Base-by-base conservation (phyloP, 2,113 vertebrate species). In the Cygnus atratus region DNA sequence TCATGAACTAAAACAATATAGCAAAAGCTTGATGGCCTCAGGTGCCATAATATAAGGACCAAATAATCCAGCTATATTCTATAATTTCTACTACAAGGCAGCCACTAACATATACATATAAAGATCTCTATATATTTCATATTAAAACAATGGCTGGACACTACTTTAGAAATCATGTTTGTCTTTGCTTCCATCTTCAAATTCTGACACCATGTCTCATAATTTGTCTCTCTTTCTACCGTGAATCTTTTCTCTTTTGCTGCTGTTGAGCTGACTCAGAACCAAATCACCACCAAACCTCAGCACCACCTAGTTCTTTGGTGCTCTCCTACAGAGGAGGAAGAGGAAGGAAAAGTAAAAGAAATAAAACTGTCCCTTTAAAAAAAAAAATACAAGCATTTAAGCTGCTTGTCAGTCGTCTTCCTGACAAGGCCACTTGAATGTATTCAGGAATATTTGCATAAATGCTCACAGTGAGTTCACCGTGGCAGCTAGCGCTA, bases 401-500 rank as follows among this genome's bases (percentile, higher is more conserved):
- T 97, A 97, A 97, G 96, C 94, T 97, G 94, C 97, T 97, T 97
- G 97, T 98, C 98, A 98, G 97, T 91, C 6, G 22, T 97, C 92
- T 98, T 94, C 96, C 97, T 98, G 97, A 98, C 98, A 98, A 98
- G 98, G 97, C 97, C 97, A 97, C 98, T 96, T 93, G 97, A 97
- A 98, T 97, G 92, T 97, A 97, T 98, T 98, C 97, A 85, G 94
- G 93, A 94, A 48, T 93, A 98, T 98, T 98, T 98, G 98, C 98
- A 98, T 98, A 98, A 98, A 98, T 67, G 97, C 98, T 98, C 95
- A 84, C 95, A 87, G 97, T 97, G 98, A 98, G 98, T 98, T 98
- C 97, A 97, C 97, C 73, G 88, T 96, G 90, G 97, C 97, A 97
- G 97, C 97, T 91, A 96, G 94, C 91, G 74, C 97, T 98, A 98